A percentile compares a stretch with the other conserved stretches of the same genome.
phyloP scores from a whole-genome alignment of 2,888 invertebrate species.

The Koerneria pararmatus region DNA sequence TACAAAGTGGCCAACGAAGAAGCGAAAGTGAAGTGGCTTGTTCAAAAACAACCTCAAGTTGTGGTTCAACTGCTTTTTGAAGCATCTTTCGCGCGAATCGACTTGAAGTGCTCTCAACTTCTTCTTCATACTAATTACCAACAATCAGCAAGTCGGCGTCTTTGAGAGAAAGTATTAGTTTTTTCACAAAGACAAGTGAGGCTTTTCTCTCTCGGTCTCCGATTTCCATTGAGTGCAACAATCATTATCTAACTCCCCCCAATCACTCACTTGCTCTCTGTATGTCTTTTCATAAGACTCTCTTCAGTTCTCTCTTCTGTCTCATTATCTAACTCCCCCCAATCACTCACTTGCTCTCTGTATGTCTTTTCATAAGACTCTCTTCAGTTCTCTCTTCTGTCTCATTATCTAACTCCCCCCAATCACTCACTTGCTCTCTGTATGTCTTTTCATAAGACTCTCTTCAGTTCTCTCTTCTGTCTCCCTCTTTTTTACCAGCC shows the following conservation, averaged over 20 bases:
- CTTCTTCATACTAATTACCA: too few relatives aligned
- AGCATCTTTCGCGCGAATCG: too few relatives aligned
- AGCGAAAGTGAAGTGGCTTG: too few relatives aligned
- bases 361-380: background rate
- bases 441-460: background rate
- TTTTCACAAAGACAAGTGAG: too few relatives aligned
- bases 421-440: background rate
- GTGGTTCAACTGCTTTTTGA: too few relatives aligned
- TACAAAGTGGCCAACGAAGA: too few relatives aligned
- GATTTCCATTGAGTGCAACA: too few relatives aligned
- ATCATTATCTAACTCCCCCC: background rate
- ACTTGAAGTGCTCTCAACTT: too few relatives aligned
- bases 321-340: background rate
- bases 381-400: background rate
- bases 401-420: background rate
- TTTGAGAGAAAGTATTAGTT: too few relatives aligned
- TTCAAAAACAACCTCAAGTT: too few relatives aligned
- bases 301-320: background rate
- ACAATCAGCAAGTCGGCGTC: too few relatives aligned
- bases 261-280: background rate
- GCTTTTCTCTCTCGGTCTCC: too few relatives aligned
- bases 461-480: background rate
- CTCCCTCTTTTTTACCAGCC: background rate
- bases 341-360: background rate
- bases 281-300: background rate